Evolutionary conservation across 2,888 invertebrate species (phyloP).

Genomic region (Parelbella ahira): DNA sequence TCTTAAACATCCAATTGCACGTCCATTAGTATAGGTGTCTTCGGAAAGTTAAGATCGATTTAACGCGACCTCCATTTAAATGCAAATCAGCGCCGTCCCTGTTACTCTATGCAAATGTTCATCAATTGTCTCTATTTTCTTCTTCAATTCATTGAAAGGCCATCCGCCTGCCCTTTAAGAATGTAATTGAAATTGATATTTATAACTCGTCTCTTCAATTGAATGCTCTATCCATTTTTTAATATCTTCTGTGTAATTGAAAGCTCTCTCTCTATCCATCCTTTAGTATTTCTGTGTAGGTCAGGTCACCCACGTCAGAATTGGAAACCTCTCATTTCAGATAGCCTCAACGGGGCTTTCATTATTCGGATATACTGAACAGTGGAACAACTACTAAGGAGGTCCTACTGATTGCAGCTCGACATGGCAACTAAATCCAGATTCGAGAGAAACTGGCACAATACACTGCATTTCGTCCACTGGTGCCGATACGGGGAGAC

Average conservation of each 20-base stretch:
- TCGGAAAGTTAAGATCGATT: slow-evolving; percentile 20
- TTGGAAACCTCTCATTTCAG: slow-evolving; percentile 79
- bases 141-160: slow-evolving; percentile 12
- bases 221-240: no score
- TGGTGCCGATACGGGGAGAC: slow-evolving; percentile 87
- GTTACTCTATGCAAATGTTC: slow-evolving; percentile 10
- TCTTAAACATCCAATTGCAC: neutral
- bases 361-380: slow-evolving; percentile 66
- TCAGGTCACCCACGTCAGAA: slow-evolving; percentile 61
- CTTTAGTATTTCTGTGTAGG: slow-evolving; percentile 37
- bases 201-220: no score
- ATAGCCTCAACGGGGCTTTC: slow-evolving; percentile 72
- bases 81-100: slow-evolving; percentile 34
- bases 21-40: neutral
- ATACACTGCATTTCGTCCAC: slow-evolving; percentile 84
- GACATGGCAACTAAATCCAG: slow-evolving; percentile 79
- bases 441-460: slow-evolving; percentile 83
- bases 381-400: slow-evolving; percentile 73
- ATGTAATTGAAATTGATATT: slow-evolving; percentile 2
- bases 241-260: no score
- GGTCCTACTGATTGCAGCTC: slow-evolving; percentile 80
- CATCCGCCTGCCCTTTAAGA: slow-evolving; percentile 2
- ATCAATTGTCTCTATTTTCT: slow-evolving; percentile 9
- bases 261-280: no score
- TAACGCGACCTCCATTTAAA: slow-evolving; percentile 39